Evolutionary conservation across 2,113 vertebrate species (phyloP), one percentile per base, ranked within the genome.

Genomic region (Zosterops borbonicus): DNA sequence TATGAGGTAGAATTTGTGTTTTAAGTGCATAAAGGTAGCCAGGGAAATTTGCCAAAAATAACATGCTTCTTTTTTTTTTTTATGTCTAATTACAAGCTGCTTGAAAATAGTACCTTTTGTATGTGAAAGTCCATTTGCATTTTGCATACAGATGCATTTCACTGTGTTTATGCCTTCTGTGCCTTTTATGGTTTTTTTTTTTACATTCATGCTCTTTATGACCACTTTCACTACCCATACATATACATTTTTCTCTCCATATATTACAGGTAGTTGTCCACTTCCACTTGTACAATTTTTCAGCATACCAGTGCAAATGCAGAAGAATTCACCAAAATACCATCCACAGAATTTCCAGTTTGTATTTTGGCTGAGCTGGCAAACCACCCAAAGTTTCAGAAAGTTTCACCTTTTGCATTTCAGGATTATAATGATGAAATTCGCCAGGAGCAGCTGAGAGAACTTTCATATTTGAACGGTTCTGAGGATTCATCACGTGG

Each of bases 361-460:
- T 39, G 39, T 39, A 39, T 39, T 39, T 39, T 39, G 39, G 39
- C 39, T 39, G 39, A 39, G 39, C 39, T 12, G 39, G 39, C 39
- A 39, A 39, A 39, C 12, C 39, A 39, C 39, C 12, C 39, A 39
- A 39, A 39, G 23, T 83, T 85, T 90, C 69, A 92, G 58, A 13
- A 65, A 39, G 23, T 91, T 68, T 59, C 76, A 21, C 90, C 79
- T 94, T 93, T 94, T 92, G 56, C 89, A 75, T 97, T 96, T 35
- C 93, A 99, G 99, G 99, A 99, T 97, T 99, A 99, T 94, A 99
- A 99, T 87, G 99, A 99, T 96, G 99, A 99, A 98, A 99, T 99
- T 96, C 99, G 99, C 84, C 99, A 99, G 96, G 99, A 99, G 95
- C 99, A 99, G 67, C 98, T 99, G 90, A 98, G 99, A 91, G 99